Evolutionary conservation across 2,113 vertebrate genomes (phyloP).

Genomic region (Cyanoramphus novaezelandiae): DNA sequence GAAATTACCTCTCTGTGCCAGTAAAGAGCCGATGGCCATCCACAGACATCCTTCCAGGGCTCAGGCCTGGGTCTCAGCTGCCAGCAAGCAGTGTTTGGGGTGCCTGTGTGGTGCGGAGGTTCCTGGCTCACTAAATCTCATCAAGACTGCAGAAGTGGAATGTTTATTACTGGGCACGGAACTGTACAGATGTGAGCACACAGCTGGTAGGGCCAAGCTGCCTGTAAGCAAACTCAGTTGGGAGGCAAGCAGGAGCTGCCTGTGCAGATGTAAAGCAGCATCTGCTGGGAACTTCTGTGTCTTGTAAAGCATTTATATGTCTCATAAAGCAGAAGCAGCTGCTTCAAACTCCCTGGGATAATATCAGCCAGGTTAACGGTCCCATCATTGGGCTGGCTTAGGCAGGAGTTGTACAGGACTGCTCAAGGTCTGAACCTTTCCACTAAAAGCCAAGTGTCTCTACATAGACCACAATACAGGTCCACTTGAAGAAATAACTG

Average conservation of each 20-base stretch:
- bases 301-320: neutral
- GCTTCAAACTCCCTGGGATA: neutral
- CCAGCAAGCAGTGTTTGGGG: neutral
- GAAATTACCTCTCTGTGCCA: neutral
- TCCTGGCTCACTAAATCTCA: neutral
- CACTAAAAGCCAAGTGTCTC: neutral
- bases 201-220: neutral
- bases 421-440: neutral
- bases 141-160: neutral
- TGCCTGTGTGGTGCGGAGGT: neutral
- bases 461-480: neutral
- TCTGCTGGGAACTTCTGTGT: neutral
- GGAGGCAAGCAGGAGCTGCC: neutral
- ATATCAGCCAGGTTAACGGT: neutral
- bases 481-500: neutral
- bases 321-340: neutral
- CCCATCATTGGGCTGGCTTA: neutral
- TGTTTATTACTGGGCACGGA: neutral
- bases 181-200: neutral
- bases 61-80: neutral
- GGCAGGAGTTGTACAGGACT: neutral
- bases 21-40: neutral
- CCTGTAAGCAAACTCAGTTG: neutral
- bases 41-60: neutral
- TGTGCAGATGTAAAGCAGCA: neutral